phyloP scores from a whole-genome alignment of 2,888 invertebrate genomes.

The Melolontha melolontha region DNA sequence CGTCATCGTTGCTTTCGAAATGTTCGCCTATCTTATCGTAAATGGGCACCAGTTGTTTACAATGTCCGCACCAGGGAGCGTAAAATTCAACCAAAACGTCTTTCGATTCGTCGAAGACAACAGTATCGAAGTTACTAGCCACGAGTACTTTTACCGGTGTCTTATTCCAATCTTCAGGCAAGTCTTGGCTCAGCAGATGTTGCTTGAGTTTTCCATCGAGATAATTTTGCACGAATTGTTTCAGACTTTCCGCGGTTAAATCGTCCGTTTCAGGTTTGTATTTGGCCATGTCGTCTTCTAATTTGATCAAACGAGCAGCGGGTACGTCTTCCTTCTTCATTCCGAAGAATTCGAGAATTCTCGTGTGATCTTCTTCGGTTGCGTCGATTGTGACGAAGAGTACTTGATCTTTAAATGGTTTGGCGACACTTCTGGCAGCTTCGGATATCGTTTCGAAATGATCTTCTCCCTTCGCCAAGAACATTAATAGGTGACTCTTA shows the following conservation, averaged over 20 bases:
- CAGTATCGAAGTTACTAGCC: conserved; percentile 94
- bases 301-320: conserved; percentile 89
- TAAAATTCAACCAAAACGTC: conserved; percentile 99
- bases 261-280: conserved; percentile 90
- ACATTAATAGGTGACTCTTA: conserved; percentile 95
- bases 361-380: conserved; percentile 94
- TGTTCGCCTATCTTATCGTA: conserved; percentile 91
- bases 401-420: conserved; percentile 90
- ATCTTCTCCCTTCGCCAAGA: conserved; percentile 91
- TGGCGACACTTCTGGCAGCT: conserved; percentile 85
- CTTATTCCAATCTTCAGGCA: conserved; percentile 98
- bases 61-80: conserved; percentile 99
- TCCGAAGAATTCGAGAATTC: conserved; percentile 98
- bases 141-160: conserved; percentile 93
- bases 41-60: conserved; percentile 97
- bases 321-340: conserved; percentile 95
- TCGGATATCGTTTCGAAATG: conserved; percentile 84
- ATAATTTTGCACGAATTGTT: conserved; percentile 89
- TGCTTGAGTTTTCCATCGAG: conserved; percentile 94
- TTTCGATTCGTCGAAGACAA: conserved; percentile 88
- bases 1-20: conserved; percentile 82
- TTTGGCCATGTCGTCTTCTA: conserved; percentile 98
- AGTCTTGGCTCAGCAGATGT: conserved; percentile 92
- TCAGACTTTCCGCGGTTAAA: conserved; percentile 75
- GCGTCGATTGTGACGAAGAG: conserved; percentile 96